Base-by-base conservation (phyloP, 2,888 invertebrate genomes). In the Epirrhoe alternata region DNA sequence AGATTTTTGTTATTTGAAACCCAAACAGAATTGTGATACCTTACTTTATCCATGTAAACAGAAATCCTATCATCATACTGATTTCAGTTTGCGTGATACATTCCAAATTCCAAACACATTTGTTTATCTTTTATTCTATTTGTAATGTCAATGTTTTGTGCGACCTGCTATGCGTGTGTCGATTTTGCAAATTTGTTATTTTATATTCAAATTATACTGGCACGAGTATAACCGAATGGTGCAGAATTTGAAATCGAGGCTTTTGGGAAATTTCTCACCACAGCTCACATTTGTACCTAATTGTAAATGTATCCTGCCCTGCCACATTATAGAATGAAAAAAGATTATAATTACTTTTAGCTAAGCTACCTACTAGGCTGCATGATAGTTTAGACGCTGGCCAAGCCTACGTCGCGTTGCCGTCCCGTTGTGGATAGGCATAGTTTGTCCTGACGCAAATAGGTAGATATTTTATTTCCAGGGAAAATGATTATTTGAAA, bases 21-120 rank as follows among this genome's bases (percentile, higher is more conserved):
- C 5, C 38, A 38, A 55, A 14, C 6, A 14, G 42, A 12, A 14
- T 24, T 47, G 16, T 57, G 31, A 30, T 14, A n/a, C 6, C 47
- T 53, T 24, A 24, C 24, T 10, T 42, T 14, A 16, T 60, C 53
- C 33, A 38, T n/a, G 24, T 51, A 45, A 14, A 31, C 12, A 51
- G 14, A 17, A 59, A 59, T 42, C 59, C 42, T 52, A 60, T 52
- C 38, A 42, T 42, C 42, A 60, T 31, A 47, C 38, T 14, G 59
- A 51, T 51, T 59, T 14, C 6, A 16, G 57, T 47, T 57, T 12
- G 42, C 38, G n/a, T 16, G 14, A 55, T 30, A 30, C 24, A 35
- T 6, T 3, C 33, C 5, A 31, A 5, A 31, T n/a, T n/a, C n/a
- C 24, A 33, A 33, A 5, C 10, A 42, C 12, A 38, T 3, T 47